Percentiles rank a stretch among this genome's conserved stretches.
Conservation (phyloP, 2,888 invertebrate genomes). For the Scaptomyza tumidula region DNA sequence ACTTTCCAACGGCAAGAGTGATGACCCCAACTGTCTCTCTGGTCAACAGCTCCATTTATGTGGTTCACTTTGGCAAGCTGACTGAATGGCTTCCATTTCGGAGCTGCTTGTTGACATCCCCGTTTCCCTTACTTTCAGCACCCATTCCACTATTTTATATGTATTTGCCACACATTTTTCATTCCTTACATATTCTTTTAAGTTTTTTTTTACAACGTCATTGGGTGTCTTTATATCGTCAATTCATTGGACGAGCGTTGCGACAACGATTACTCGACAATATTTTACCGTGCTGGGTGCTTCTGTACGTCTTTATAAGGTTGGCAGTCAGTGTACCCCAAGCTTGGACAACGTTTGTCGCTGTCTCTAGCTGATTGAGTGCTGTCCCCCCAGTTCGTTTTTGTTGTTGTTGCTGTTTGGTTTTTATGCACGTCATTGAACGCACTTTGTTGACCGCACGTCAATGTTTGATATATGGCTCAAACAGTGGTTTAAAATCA, state of each 20-base stretch:
- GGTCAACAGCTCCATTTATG: constrained; percentile 42
- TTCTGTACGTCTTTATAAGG: constrained; percentile 43
- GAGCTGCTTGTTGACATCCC: constrained; percentile 45
- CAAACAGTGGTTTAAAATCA: constrained; percentile 51
- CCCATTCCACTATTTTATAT: constrained; percentile 1
- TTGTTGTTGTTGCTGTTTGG: constrained; percentile 41
- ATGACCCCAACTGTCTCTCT: constrained; percentile 1
- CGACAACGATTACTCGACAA: constrained; percentile 81
- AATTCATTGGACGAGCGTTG: constrained; percentile 56
- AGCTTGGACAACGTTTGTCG: constrained; percentile 36
- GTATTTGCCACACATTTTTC: constrained; percentile 2
- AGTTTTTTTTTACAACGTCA: constrained; percentile 51
- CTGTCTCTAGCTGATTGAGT: constrained; percentile 71
- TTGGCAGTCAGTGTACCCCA: constrained; percentile 48
- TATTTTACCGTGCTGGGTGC: constrained; percentile 67
- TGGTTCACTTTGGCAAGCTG: constrained; percentile 28
- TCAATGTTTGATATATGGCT: constrained; percentile 71
- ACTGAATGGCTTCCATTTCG: constrained; percentile 23
- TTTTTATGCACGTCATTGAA: constrained; percentile 79
- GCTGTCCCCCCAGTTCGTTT: constrained; percentile 35
- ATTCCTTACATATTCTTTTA: constrained; percentile 2
- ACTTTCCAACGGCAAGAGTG: neutral
- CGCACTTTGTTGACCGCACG: constrained; percentile 80
- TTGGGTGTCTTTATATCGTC: constrained; percentile 63
- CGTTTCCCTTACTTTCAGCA: constrained; percentile 5